Conservation (phyloP, 2,113 vertebrate species). For the Epinephelus lanceolatus region DNA sequence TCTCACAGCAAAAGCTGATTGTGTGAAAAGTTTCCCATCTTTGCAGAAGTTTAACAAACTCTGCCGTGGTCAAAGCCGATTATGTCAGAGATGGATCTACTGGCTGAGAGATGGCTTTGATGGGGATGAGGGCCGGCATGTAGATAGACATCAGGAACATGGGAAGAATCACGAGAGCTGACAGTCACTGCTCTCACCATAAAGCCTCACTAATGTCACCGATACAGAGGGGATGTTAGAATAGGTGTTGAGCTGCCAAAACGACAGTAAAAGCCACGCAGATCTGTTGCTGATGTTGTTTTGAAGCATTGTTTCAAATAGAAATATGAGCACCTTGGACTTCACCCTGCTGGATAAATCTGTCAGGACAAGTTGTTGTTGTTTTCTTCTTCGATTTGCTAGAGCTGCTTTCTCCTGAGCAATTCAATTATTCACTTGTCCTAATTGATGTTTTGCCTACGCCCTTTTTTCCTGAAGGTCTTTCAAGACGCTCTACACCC, state of each 20-base stretch:
- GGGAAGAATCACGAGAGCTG: slow-evolving; percentile 65
- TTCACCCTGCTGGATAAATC: slow-evolving; percentile 37
- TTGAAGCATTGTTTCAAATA: slow-evolving; percentile 11
- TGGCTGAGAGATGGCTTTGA: slow-evolving; percentile 68
- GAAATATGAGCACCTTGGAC: not conserved
- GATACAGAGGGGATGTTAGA: slow-evolving; percentile 13
- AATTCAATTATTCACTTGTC: slow-evolving; percentile 71
- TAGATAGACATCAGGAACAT: slow-evolving; percentile 72
- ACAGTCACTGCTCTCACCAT: slow-evolving; percentile 52
- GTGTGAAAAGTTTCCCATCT: slow-evolving; percentile 57
- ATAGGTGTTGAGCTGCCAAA: slow-evolving; percentile 5
- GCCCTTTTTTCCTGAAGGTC: slow-evolving; percentile 57
- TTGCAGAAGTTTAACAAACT: slow-evolving; percentile 56
- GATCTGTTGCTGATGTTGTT: not conserved
- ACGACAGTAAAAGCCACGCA: slow-evolving; percentile 9
- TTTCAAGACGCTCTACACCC: slow-evolving; percentile 50
- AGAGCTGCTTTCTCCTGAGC: slow-evolving; percentile 25
- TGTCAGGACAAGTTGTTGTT: slow-evolving; percentile 1
- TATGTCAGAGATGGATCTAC: slow-evolving; percentile 66
- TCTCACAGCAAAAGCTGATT: slow-evolving; percentile 15
- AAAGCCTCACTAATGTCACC: slow-evolving; percentile 27
- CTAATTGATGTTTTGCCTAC: slow-evolving; percentile 72
- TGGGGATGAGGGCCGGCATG: slow-evolving; percentile 63
- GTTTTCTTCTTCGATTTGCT: slow-evolving; percentile 16
- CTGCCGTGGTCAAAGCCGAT: slow-evolving; percentile 69